Base-by-base conservation (phyloP, 2,888 invertebrate genomes). In the Therioaphis trifolii region DNA sequence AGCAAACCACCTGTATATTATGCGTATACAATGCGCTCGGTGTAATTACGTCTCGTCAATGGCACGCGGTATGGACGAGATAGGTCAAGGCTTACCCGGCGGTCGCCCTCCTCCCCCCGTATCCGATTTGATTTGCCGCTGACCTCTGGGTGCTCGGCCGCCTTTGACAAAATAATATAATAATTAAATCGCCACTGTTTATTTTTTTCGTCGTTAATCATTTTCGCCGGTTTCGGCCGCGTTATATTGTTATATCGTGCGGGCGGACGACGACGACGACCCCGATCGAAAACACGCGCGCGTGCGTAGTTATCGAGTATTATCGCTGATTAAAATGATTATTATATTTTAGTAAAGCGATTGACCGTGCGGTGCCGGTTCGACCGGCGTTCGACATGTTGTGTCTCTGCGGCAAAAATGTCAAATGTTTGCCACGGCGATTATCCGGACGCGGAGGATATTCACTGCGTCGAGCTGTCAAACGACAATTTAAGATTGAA, bases 41-140 rank as follows among this genome's bases (percentile, higher is more conserved):
- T 46, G 14, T 49, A 15, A 15, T 9, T 12, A 12, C 21, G n/a
- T n/a, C n/a, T n/a, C n/a, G n/a, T n/a, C n/a, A n/a, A n/a, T n/a
- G n/a, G n/a, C n/a, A n/a, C 24, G n/a, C 21, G 24, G 21, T 27
- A 7, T 4, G 0, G 27, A n/a, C n/a, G 61, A 68, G 68, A 40
- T 68, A 71, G 43, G 76, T 76, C 76, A 76, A 76, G 76, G 76
- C 5, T 12, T 24, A 35, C 43, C 43, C 27, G 58, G 35, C 75
- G 24, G 61, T 63, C 27, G 76, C 43, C 76, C n/a, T n/a, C n/a
- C n/a, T n/a, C n/a, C n/a, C 76, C 27, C 61, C 63, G 61, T 9
- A n/a, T 29, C 21, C 18, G 46, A 61, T 63, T 63, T 63, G 29
- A 63, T 76, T 40, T 24, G 21, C 55, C 43, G 63, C n/a, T 46